Conservation (phyloP, 2,797 vertebrate genomes). For the Intellagama lesueurii region DNA sequence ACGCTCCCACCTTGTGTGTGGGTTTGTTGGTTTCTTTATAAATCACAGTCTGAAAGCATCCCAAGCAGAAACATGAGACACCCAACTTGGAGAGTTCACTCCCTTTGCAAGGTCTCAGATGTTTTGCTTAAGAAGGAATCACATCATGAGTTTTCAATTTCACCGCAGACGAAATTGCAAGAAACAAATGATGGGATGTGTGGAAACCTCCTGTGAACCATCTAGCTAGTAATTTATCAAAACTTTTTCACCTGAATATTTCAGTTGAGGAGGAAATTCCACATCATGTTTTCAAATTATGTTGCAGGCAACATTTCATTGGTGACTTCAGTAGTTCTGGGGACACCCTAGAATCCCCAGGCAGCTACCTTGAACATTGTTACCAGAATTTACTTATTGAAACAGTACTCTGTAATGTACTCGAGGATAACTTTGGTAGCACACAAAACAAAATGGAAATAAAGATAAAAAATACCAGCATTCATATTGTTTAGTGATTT, state of each 20-base stretch:
- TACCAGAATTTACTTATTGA: not conserved
- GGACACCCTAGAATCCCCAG: not conserved
- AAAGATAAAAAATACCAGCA: not conserved
- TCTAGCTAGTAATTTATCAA: not conserved
- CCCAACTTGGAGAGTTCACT: not conserved
- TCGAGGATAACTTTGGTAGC: conserved; percentile 1
- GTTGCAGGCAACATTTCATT: not conserved
- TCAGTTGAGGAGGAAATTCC: not conserved
- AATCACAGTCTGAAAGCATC: not conserved
- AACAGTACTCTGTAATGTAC: not conserved
- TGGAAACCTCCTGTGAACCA: not conserved
- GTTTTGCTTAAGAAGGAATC: not conserved
- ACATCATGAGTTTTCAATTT: not conserved
- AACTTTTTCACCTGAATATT: not conserved
- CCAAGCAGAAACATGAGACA: not conserved
- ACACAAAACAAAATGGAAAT: not conserved
- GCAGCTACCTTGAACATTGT: not conserved
- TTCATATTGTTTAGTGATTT: not conserved
- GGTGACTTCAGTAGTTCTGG: not conserved
- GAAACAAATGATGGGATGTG: not conserved
- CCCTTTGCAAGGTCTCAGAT: not conserved
- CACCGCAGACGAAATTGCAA: not conserved
- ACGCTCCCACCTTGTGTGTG: fast-evolving
- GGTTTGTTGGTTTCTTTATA: fast-evolving
- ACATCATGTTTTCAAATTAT: not conserved